Evolutionary conservation across 2,113 vertebrate genomes (phyloP).

Genomic region (Carettochelys insculpta): DNA sequence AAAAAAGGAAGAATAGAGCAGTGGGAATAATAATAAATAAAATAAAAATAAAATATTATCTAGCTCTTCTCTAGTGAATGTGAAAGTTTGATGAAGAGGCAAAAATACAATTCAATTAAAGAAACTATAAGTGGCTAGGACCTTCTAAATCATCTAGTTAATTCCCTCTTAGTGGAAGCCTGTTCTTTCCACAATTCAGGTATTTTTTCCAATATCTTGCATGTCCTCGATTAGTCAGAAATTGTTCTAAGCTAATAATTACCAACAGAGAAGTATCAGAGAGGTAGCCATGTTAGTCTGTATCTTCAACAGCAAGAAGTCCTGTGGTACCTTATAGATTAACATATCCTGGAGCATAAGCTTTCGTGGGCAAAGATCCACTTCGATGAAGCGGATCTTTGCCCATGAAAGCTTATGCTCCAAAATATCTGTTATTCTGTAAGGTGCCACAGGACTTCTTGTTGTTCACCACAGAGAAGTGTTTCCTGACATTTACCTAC

Average conservation of each 20-base stretch:
- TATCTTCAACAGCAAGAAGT: no score
- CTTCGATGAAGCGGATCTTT: no score
- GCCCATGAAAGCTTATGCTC: no score
- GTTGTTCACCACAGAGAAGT: not conserved
- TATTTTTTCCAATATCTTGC: not conserved
- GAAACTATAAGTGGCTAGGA: not conserved
- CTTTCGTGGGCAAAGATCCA: no score
- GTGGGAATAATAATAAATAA: accelerated
- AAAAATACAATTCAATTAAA: not conserved
- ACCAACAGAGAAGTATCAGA: no score
- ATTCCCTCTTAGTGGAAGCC: not conserved
- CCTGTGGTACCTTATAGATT: no score
- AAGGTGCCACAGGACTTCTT: no score
- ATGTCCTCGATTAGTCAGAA: not conserved
- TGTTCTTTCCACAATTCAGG: not conserved
- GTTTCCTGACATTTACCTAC: not conserved
- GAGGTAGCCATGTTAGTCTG: no score
- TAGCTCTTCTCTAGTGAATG: not conserved
- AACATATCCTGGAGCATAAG: no score
- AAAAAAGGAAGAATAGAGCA: not conserved
- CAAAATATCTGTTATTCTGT: no score
- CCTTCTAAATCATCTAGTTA: not conserved
- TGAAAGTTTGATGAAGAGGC: not conserved
- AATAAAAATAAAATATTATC: not conserved
- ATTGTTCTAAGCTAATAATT: no score